phyloP scores from a whole-genome alignment of 2,888 invertebrate genomes.

The Leucoptera coffeella region DNA sequence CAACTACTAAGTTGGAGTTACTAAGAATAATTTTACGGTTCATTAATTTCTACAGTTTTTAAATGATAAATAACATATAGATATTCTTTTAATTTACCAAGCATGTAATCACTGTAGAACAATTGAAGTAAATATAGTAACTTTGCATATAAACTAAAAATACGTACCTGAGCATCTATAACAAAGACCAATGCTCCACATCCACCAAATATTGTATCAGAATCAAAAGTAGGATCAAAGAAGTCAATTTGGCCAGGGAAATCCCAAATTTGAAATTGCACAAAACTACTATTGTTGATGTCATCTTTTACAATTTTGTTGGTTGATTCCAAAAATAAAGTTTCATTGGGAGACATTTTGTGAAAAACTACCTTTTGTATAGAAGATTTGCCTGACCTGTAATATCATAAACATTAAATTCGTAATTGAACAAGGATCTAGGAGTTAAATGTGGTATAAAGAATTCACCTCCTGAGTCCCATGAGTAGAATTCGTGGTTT shows the following conservation, averaged over 20 bases:
- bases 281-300: conserved; percentile 92
- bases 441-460: background rate
- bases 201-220: conserved; percentile 92
- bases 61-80: background rate
- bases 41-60: conserved; percentile 4
- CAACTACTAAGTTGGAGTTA: too few species aligned
- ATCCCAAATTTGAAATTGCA: conserved; percentile 99
- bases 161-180: conserved; percentile 85
- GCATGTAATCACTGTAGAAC: too few species aligned
- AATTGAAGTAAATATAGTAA: too few species aligned
- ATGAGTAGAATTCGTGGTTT: conserved; percentile 92
- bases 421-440: too few species aligned
- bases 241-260: conserved; percentile 99
- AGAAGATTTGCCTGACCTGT: conserved; percentile 95
- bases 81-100: too few species aligned
- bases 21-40: conserved; percentile 2
- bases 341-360: conserved; percentile 99
- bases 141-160: background rate
- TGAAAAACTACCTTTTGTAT: conserved; percentile 99
- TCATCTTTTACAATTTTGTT: conserved; percentile 98
- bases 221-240: conserved; percentile 93
- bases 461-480: conserved; percentile 77
- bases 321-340: conserved; percentile 95
- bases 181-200: conserved; percentile 98
- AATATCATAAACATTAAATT: conserved; percentile 16